Percentiles rank a stretch among this genome's conserved stretches.
Evolutionary conservation across 2,888 invertebrate genomes (phyloP).

Genomic region (Chrysodeixis includens): DNA sequence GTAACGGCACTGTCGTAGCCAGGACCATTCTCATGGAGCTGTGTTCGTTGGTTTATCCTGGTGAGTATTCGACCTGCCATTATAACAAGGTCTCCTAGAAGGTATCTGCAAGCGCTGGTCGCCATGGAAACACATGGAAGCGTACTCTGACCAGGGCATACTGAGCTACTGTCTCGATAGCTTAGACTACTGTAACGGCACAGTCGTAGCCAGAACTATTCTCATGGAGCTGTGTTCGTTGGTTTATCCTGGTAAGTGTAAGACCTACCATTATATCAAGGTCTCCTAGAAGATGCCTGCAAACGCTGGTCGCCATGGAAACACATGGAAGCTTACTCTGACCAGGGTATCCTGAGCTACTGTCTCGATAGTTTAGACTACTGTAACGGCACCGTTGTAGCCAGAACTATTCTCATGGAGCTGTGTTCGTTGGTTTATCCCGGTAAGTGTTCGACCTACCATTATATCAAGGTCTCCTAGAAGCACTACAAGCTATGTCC

Average conservation of each 20-base stretch:
- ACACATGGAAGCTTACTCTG: conserved; percentile 91
- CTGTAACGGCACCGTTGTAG: conserved; percentile 74
- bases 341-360: conserved; percentile 76
- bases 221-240: conserved; percentile 78
- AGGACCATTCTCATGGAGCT: conserved; percentile 75
- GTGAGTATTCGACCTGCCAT: no score
- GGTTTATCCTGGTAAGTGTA: conserved; percentile 81
- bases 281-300: conserved; percentile 89
- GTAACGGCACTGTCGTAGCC: conserved; percentile 73
- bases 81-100: no score
- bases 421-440: conserved; percentile 81
- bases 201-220: conserved; percentile 72
- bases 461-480: no score
- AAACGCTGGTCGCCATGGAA: conserved; percentile 91
- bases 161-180: conserved; percentile 77
- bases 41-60: conserved; percentile 81
- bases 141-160: conserved; percentile 89
- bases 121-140: conserved; percentile 89
- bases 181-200: conserved; percentile 77
- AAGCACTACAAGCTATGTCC: conserved; percentile 90
- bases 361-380: conserved; percentile 80
- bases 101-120: conserved; percentile 91
- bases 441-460: no score
- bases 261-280: conserved; percentile 81
- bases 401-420: conserved; percentile 73